Evolutionary conservation across 2,113 vertebrate species (phyloP), one percentile per base, ranked within the genome.

Genomic region (Ageneiosus marmoratus): DNA sequence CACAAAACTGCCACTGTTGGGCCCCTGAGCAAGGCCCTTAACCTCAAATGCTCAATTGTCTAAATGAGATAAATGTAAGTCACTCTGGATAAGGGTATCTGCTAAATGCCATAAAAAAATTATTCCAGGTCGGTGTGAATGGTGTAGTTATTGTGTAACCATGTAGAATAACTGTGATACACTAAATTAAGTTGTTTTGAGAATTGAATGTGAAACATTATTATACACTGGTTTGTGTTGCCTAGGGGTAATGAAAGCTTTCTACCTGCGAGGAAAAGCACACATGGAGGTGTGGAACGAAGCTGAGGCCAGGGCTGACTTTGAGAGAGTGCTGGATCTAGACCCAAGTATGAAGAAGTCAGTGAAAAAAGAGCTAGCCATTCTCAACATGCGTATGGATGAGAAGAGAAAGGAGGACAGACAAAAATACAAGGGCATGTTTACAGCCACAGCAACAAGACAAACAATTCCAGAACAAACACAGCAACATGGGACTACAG

Each of bases 281-380:
- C 94, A 97, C 16, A 83, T 92, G 0, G 95, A 96, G 85, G 96
- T 96, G 84, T 96, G 96, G 95, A 95, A 96, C 0, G 95, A 95
- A 86, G 92, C 89, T 0, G 94, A 96, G 86, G 94, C 95, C 79
- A 93, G 91, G 83, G 92, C 93, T 0, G 94, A 95, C 91, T 95
- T 95, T 87, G 89, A 89, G 87, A 91, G 93, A 73, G 96, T 96
- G 70, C 89, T 96, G 87, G 96, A 97, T 73, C 90, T 96, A 84
- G 93, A 96, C 55, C 95, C 95, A 0, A 80, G 90, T 75, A 95
- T 97, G 95, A 93, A 88, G 79, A 96, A 95, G 89, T 83, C 89
- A 0, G 93, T 97, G 37, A 94, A 86, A 72, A 94, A 90, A 72
- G 95, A 97, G 51, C 88, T 96, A 89, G 83, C 84, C 1, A 88